A percentile compares a stretch with the other conserved stretches of the same genome.
Evolutionary conservation across 2,797 vertebrate genomes (phyloP).

Genomic region (Platyrinchus mystaceus): DNA sequence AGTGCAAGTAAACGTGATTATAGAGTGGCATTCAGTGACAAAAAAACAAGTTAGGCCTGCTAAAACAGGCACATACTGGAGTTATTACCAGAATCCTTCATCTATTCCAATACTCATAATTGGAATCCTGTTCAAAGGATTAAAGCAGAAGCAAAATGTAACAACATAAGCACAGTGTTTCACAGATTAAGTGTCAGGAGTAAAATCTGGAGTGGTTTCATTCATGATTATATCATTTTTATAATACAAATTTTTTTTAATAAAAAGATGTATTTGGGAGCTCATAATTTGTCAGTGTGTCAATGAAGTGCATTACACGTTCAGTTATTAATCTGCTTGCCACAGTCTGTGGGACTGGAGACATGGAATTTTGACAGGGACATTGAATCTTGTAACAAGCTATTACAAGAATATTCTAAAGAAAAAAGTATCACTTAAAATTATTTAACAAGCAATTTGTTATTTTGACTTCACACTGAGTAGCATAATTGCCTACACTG

Average conservation of each 20-base stretch:
- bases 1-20: not conserved
- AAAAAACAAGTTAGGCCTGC: not conserved
- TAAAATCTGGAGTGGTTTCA: not conserved
- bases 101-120: not conserved
- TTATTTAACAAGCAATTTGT: slow-evolving; percentile 41
- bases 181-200: not conserved
- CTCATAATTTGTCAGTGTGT: not conserved
- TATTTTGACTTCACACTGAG: slow-evolving; percentile 40
- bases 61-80: not conserved
- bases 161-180: not conserved
- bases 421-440: slow-evolving; percentile 30
- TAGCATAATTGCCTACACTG: not conserved
- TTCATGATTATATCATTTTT: not conserved
- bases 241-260: not conserved
- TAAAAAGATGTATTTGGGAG: not conserved
- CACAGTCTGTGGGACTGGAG: not conserved
- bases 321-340: slow-evolving; percentile 44
- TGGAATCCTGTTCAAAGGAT: not conserved
- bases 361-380: slow-evolving; percentile 24
- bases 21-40: not conserved
- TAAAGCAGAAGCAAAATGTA: not conserved
- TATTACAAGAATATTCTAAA: not conserved
- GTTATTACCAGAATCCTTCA: not conserved
- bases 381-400: slow-evolving; percentile 23
- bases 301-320: not conserved